Conservation (phyloP, 2,113 vertebrate species). For the Nesoenas mayeri region DNA sequence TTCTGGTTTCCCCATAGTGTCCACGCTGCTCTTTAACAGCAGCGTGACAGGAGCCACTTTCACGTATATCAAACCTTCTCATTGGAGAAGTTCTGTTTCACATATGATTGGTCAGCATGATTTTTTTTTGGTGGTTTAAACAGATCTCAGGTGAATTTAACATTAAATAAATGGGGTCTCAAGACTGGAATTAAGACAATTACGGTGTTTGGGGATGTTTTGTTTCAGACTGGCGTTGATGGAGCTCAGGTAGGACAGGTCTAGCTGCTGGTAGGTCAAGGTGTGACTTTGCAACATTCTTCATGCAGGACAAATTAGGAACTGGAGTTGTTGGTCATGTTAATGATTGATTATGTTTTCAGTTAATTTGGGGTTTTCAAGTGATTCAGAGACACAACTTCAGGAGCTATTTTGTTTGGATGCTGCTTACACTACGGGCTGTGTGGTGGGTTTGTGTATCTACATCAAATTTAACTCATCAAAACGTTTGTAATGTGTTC, state of each 20-base stretch:
- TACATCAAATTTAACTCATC: background rate
- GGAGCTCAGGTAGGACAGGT: background rate
- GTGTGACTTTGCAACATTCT: background rate
- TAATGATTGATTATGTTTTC: background rate
- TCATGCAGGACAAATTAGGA: background rate
- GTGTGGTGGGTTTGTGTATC: background rate
- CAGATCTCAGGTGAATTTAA: background rate
- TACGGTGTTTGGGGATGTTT: rapidly evolving
- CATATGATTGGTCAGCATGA: rapidly evolving
- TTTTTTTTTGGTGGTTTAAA: background rate
- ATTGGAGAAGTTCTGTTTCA: background rate
- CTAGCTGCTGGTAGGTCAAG: background rate
- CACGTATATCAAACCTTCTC: background rate
- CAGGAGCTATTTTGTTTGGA: background rate
- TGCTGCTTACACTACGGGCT: background rate
- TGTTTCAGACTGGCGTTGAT: background rate
- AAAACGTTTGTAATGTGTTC: rapidly evolving
- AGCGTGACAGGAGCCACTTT: rapidly evolving
- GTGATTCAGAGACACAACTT: background rate
- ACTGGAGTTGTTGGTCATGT: background rate
- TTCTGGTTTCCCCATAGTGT: background rate
- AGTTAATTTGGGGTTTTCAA: background rate
- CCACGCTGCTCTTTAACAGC: background rate
- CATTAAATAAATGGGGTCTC: background rate
- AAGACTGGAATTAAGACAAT: background rate